Evolutionary conservation across 2,113 vertebrate species (phyloP), one percentile per base, ranked within the genome.

Genomic region (Cettia cetti): DNA sequence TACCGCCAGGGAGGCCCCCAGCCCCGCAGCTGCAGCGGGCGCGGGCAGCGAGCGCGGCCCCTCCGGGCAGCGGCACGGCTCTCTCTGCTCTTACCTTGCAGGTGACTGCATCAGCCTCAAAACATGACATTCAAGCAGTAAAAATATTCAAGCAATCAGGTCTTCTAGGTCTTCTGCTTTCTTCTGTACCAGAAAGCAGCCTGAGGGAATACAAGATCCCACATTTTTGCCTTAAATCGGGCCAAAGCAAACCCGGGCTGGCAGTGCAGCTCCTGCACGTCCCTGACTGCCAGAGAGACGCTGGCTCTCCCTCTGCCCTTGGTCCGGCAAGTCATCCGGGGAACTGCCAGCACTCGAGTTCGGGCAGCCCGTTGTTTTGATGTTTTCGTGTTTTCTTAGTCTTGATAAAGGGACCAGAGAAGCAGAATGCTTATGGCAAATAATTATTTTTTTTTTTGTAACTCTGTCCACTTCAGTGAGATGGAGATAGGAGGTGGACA

Each of bases 1-100:
- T 6, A 1, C 13, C 13, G 0, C 5, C 40, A 3, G 27, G 5
- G n/a, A 18, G 8, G 37, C 6, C 7, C 11, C 40, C 6, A 3
- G 18, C 15, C 30, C 54, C 14, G 2, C 15, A 3, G 45, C 50
- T 3, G 39, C 10, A 1, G 59, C 5, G 24, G 49, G 42, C 28
- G 28, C 42, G 20, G 53, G 30, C 53, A 54, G 53, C 11, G 30
- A 30, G 52, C 52, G 31, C 31, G 12, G 68, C 60, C 53, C 53
- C 53, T 20, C 33, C 21, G 74, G 59, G 37, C 78, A 50, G 57
- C 27, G 17, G 76, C 68, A 10, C 27, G 16, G 61, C 61, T 53
- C 28, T 8, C 44, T 54, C 54, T 3, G 37, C 27, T 11, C 75
- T 49, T 35, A 49, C 18, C 45, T 27, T 8, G 37, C 60, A 28